phyloP scores from a whole-genome alignment of 2,888 invertebrate species.

The Brachycybe producta region DNA sequence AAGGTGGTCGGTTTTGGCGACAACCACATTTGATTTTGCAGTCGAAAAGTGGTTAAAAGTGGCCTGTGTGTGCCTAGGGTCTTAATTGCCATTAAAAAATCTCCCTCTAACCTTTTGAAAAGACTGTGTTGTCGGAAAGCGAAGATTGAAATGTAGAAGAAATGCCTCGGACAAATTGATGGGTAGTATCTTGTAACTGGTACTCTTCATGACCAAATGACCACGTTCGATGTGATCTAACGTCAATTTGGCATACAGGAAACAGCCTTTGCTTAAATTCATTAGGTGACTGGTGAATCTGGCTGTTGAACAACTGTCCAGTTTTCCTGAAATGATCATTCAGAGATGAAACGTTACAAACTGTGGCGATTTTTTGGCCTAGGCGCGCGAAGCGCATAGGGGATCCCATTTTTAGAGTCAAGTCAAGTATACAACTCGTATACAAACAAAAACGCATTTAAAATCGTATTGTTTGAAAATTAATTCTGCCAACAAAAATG shows the following conservation, averaged over 20 bases:
- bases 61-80: too few relatives aligned
- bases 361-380: too few relatives aligned
- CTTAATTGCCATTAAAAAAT: background rate
- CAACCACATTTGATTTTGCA: too few relatives aligned
- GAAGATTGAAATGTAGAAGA: conserved; percentile 75
- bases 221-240: conserved; percentile 84
- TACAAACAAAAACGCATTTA: background rate
- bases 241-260: conserved; percentile 79
- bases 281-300: conserved; percentile 78
- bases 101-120: conserved; percentile 53
- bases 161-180: conserved; percentile 80
- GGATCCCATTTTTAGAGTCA: too few relatives aligned
- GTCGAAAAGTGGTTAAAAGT: too few relatives aligned
- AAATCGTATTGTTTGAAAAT: background rate
- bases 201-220: conserved; percentile 81
- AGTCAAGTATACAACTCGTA: too few relatives aligned
- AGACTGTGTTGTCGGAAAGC: conserved; percentile 74
- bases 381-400: too few relatives aligned
- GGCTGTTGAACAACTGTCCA: conserved; percentile 27
- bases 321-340: conserved; percentile 5
- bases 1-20: too few relatives aligned
- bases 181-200: conserved; percentile 80
- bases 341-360: too few relatives aligned
- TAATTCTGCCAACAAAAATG: too few relatives aligned
- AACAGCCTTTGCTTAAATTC: conserved; percentile 70